Evolutionary conservation across 1,140 invertebrate species (phyloP).

Genomic region (Harpegnathos saltator): DNA sequence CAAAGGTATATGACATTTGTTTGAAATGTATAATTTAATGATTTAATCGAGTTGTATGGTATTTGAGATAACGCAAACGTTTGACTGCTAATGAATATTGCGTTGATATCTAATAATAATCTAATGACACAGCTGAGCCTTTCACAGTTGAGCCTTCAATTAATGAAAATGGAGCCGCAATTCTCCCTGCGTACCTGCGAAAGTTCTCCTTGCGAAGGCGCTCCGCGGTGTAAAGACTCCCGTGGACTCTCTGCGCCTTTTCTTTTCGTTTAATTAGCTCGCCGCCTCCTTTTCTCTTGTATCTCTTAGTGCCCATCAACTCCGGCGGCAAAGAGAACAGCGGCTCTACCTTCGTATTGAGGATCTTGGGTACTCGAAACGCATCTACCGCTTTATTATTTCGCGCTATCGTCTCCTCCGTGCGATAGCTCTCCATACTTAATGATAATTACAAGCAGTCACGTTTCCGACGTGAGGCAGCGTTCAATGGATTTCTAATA

Average conservation of each 20-base stretch:
- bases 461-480: neutral
- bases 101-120: too few relatives aligned
- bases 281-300: constrained; percentile 27
- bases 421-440: constrained; percentile 57
- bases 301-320: constrained; percentile 61
- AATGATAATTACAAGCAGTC: constrained; percentile 17
- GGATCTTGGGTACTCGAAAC: constrained; percentile 29
- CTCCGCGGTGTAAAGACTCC: constrained; percentile 60
- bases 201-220: constrained; percentile 74
- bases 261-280: constrained; percentile 24
- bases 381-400: neutral
- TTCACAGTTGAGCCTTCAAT: too few relatives aligned
- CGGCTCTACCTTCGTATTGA: constrained; percentile 66
- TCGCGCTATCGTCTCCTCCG: constrained; percentile 10
- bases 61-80: too few relatives aligned
- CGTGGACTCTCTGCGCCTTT: constrained; percentile 57
- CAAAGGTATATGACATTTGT: too few relatives aligned
- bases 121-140: too few relatives aligned
- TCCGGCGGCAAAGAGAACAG: constrained; percentile 71
- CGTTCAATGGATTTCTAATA: neutral
- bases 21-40: too few relatives aligned
- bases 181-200: constrained; percentile 61
- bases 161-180: too few relatives aligned
- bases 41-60: too few relatives aligned
- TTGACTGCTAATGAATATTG: too few relatives aligned